Base-by-base conservation (phyloP, 2,113 vertebrate genomes). In the Campylorhamphus procurvoides region DNA sequence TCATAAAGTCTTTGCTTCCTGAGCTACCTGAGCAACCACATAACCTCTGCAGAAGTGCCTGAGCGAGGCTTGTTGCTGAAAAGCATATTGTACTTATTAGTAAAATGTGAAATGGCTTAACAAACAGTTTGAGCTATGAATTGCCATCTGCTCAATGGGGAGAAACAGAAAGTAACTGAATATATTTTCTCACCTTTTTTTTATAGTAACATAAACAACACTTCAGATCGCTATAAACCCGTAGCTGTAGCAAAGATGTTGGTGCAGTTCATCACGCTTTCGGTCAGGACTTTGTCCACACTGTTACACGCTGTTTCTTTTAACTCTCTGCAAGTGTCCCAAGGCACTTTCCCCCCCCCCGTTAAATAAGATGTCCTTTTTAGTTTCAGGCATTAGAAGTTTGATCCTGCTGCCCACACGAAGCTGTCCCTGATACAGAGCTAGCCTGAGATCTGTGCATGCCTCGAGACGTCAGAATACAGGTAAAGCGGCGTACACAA, bases 31-130 rank as follows among this genome's bases (percentile, higher is more conserved):
- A 97, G 89, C 92, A 96, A 88, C 46, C 89, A 25, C 22, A 40
- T 77, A 82, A 90, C 95, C 95, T 96, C 90, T 94, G 84, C 93
- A 93, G 78, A 96, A 98, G 91, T 87, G 93, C 92, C 96, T 88
- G 80, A 96, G 93, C 62, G 20, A 18, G 0, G 90, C 96, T 97
- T 96, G 96, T 91, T 97, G 94, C 88, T 96, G 97, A 93, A 97
- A 98, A 98, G 97, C 98, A 97, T 96, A 96, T 98, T 98, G 98
- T 97, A 97, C 96, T 98, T 98, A 98, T 98, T 98, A 98, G 97
- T 97, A 98, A 98, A 98, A 98, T 74, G 96, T 97, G 97, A 98
- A 97, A 98, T 96, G 95, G 94, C 96, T 98, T 97, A 87, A 98
- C 97, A 98, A 98, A 90, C 97, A 97, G 97, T 98, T 97, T 97